phyloP scores from a whole-genome alignment of 2,888 invertebrate species.

The Steinernema carpocapsae region DNA sequence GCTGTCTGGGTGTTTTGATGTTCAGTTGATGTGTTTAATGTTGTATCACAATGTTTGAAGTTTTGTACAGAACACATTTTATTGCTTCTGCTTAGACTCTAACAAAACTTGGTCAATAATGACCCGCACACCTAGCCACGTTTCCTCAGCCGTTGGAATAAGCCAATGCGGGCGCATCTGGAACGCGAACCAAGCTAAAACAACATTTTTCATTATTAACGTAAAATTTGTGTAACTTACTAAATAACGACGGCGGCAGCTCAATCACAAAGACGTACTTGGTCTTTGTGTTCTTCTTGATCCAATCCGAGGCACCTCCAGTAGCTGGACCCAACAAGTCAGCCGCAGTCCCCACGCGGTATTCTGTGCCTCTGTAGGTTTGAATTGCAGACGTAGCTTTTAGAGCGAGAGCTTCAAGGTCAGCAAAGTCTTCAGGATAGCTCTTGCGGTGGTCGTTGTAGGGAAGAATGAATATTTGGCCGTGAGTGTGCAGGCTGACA shows the following conservation, averaged over 20 bases:
- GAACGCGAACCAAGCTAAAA: slow-evolving; percentile 68
- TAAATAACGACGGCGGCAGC: slow-evolving; percentile 55
- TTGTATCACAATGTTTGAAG: no score
- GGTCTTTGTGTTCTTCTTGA: slow-evolving; percentile 63
- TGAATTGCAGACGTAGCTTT: slow-evolving; percentile 52
- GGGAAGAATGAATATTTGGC: slow-evolving; percentile 67
- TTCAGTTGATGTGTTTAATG: no score
- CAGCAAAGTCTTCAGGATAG: slow-evolving; percentile 63
- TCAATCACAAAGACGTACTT: slow-evolving; percentile 69
- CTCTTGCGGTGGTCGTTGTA: slow-evolving; percentile 61
- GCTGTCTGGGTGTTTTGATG: no score
- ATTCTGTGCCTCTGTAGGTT: slow-evolving; percentile 57
- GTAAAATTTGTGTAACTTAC: background rate
- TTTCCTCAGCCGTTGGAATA: slow-evolving; percentile 50
- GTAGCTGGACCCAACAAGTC: slow-evolving; percentile 65
- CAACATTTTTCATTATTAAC: background rate
- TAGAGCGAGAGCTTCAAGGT: slow-evolving; percentile 56
- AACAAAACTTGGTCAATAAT: slow-evolving; percentile 50
- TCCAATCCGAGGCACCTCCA: slow-evolving; percentile 68
- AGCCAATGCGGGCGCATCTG: slow-evolving; percentile 66
- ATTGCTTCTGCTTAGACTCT: slow-evolving; percentile 10
- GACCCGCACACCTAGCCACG: slow-evolving; percentile 51
- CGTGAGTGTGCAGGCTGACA: slow-evolving; percentile 67
- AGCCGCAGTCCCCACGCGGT: slow-evolving; percentile 64
- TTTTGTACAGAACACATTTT: no score